These are phyloP conservation scores for Cryptoleucopteryx plumbea DNA, from an alignment of 2,113 vertebrate species.

Conservation along the genomic window DNA sequence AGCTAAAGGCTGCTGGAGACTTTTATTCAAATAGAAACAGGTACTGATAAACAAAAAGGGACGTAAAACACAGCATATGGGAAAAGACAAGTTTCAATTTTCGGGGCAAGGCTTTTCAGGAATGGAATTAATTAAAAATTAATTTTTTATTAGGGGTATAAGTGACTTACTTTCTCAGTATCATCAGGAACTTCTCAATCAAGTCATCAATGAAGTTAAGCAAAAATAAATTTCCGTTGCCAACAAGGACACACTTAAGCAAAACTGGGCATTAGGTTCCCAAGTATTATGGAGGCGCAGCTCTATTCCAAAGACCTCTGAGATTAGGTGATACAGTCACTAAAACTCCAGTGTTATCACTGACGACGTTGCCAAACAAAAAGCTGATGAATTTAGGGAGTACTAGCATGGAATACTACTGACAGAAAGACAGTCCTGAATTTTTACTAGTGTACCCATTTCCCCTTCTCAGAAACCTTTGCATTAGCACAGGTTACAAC, in stretches of 20 bases:
- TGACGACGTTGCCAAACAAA: background rate
- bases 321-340: background rate
- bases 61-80: background rate
- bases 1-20: background rate
- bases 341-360: background rate
- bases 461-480: background rate
- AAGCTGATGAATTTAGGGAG: background rate
- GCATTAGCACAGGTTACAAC: background rate
- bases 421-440: background rate
- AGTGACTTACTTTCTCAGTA: background rate
- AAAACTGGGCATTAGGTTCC: background rate
- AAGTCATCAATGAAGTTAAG: background rate
- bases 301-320: background rate
- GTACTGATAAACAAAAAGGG: background rate
- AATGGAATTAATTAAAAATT: background rate
- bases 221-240: background rate
- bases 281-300: rapidly evolving
- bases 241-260: background rate
- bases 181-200: background rate
- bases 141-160: background rate
- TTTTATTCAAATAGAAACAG: background rate
- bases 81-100: background rate
- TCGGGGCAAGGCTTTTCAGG: background rate
- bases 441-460: background rate
- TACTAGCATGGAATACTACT: background rate